Evolutionary conservation across 2,797 vertebrate species (phyloP).

Genomic region (Sitta carolinensis): DNA sequence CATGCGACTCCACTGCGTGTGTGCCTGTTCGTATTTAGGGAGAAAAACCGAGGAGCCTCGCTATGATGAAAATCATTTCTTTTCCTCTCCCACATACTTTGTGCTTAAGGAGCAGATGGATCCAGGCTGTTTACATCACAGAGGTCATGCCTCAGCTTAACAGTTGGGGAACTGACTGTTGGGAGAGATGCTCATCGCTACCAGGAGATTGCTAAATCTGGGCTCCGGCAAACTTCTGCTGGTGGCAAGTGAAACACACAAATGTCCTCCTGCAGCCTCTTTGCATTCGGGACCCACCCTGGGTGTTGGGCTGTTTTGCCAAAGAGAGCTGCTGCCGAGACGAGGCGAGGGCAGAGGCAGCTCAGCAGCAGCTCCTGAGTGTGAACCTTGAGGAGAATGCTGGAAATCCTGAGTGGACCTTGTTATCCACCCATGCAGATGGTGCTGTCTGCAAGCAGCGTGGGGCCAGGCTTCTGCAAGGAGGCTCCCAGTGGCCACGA

Average conservation of each 20-base stretch:
- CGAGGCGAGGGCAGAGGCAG: not conserved
- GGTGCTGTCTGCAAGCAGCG: not conserved
- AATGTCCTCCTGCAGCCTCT: constrained; percentile 53
- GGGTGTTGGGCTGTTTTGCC: not conserved
- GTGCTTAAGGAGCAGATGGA: constrained; percentile 64
- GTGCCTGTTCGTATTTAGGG: not conserved
- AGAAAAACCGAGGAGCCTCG: constrained; percentile 17
- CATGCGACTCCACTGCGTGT: not conserved
- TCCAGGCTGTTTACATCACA: constrained; percentile 68
- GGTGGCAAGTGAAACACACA: constrained; percentile 36
- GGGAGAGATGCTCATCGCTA: constrained; percentile 44
- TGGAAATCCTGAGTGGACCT: not conserved
- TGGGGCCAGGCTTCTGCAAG: not conserved
- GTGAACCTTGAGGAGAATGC: not conserved
- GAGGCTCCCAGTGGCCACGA: not conserved
- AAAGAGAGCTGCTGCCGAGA: not conserved
- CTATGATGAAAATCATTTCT: constrained; percentile 47
- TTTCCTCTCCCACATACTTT: constrained; percentile 63
- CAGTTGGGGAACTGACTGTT: constrained; percentile 65
- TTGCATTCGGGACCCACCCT: not conserved
- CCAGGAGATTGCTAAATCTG: constrained; percentile 57
- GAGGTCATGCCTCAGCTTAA: constrained; percentile 67
- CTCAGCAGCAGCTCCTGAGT: not conserved
- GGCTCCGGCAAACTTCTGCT: constrained; percentile 37
- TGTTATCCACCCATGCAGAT: not conserved